Evolutionary conservation across 2,888 invertebrate genomes (phyloP), one percentile per base, ranked within the genome.

Genomic region (Eremobia ochroleuca): DNA sequence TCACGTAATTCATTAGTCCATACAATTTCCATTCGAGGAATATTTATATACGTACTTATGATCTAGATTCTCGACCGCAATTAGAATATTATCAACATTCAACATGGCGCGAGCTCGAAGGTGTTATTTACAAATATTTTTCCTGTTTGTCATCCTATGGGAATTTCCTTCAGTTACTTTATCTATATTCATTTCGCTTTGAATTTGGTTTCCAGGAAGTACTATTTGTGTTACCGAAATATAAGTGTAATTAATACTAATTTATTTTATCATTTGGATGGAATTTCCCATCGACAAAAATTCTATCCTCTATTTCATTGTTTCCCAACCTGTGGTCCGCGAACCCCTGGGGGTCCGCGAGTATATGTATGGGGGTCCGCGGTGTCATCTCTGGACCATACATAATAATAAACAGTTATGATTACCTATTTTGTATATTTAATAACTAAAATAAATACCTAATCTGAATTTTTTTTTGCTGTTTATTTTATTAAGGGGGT

Each of bases 1-100:
- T 34, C 66, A 46, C 66, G n/a, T 64, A 8, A 21, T 21, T 49
- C 18, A 49, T 21, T 52, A 28, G 15, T 15, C 15, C 5, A 6
- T 66, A 25, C 6, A 15, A 40, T 71, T 72, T 43, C 18, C 52
- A 73, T 71, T n/a, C 25, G 18, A n/a, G 18, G 31, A 70, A 40
- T 4, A 40, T 25, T 25, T 40, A 25, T 18, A 21, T n/a, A n/a
- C n/a, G n/a, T n/a, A n/a, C n/a, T n/a, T 15, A 18, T 13, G 37
- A 71, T 69, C 62, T 69, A 62, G 28, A 46, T 21, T n/a, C 46
- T 61, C 37, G 73, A 73, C 58, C 21, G n/a, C 43, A 46, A 21
- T 73, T 73, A 55, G 37, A 71, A 31, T 58, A 31, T 43, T 58
- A 31, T 43, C 43, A 34, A 9, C 25, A 52, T 68, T 34, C 31